Evolutionary conservation across 2,797 vertebrate species (phyloP), one percentile per base, ranked within the genome.

Genomic region (Streptopelia turtur): DNA sequence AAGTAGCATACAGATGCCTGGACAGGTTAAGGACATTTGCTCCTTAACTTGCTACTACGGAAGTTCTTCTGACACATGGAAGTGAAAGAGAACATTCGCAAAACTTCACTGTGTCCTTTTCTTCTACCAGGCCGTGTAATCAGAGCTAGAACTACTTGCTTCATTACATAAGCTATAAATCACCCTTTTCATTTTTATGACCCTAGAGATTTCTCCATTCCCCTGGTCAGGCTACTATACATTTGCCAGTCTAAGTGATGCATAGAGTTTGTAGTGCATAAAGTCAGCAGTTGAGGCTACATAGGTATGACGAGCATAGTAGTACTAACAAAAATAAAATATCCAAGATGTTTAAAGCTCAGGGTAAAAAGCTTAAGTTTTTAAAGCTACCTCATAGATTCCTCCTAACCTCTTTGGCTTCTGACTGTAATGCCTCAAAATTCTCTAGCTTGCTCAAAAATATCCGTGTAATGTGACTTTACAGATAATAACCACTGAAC

Each of bases 41-140:
- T 63, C 27, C 53, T 60, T 49, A 49, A 16, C 20, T 84, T 0
- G 0, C 22, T 43, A 4, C 27, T 60, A 6, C 1, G 2, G 15
- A 60, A 75, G 20, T 16, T 65, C 13, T 53, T 55, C 23, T 55
- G n/a, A 55, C 55, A 33, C 0, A 15, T 1, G 5, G 33, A 72
- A 79, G n/a, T 35, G 11, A 79, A 57, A 57, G 4, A 49, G 27
- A 70, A 74, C 9, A 69, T 3, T 31, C 0, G 6, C 9, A 39
- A 63, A 80, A 63, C 31, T 83, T n/a, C 6, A 27, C 6, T 6
- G 4, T 47, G 27, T 15, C 10, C 2, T 53, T 80, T 80, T 31
- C n/a, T 69, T 45, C 41, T 61, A 10, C 20, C 11, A 52, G 53
- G 22, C 50, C 47, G 39, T 4, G 11, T 11, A 47, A 78, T 25